Evolutionary conservation across 2,113 vertebrate genomes (phyloP).

Genomic region (Halcyon malimbica): DNA sequence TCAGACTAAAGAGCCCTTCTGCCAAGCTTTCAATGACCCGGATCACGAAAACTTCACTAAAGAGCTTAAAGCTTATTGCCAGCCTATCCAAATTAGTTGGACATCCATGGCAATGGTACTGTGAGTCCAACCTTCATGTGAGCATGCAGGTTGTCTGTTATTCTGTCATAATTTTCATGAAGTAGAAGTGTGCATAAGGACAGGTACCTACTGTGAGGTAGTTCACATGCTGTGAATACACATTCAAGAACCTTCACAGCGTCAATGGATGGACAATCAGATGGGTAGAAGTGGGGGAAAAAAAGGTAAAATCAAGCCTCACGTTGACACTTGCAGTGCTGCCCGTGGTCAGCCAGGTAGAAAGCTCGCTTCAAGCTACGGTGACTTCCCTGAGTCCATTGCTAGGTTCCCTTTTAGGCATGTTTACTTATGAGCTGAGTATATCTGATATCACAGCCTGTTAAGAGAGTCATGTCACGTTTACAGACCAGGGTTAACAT

Average conservation of each 20-base stretch:
- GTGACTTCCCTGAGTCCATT: neutral
- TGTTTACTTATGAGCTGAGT: constrained; percentile 19
- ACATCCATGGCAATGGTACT: neutral
- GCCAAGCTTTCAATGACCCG: neutral
- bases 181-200: neutral
- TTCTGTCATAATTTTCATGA: neutral
- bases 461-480: constrained; percentile 48
- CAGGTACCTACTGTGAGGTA: neutral
- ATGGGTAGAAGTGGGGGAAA: neutral
- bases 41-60: neutral
- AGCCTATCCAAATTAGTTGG: neutral
- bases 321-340: neutral
- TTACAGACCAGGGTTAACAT: constrained; percentile 33
- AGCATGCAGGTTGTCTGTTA: neutral
- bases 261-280: neutral
- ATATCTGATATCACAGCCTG: constrained; percentile 7
- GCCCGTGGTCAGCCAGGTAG: neutral
- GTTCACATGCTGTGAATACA: neutral
- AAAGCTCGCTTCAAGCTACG: neutral
- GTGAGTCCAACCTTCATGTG: neutral
- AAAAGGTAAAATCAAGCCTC: neutral
- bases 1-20: neutral
- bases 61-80: neutral
- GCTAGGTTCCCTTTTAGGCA: neutral
- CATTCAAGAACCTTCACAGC: neutral